Percentiles rank a stretch among this genome's conserved stretches.
Conservation (phyloP, 2,888 invertebrate species). For the Eumerus sabulonum region DNA sequence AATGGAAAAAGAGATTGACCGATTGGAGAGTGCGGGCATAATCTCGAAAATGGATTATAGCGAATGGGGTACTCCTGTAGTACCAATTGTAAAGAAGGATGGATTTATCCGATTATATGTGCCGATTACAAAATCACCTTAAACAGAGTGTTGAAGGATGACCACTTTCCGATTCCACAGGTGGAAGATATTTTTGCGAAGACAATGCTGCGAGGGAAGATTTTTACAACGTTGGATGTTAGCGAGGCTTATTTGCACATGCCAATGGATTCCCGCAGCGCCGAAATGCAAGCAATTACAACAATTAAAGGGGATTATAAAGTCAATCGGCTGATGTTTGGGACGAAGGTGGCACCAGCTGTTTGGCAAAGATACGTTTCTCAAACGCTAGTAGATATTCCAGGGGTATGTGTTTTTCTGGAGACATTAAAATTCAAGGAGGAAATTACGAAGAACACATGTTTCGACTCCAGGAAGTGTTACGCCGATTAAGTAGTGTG, state of each 20-base stretch:
- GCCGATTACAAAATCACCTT: slow-evolving; percentile 34
- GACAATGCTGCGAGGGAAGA: slow-evolving; percentile 27
- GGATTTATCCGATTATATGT: slow-evolving; percentile 36
- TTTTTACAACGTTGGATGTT: slow-evolving; percentile 34
- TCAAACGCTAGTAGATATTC: slow-evolving; percentile 9
- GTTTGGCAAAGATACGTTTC: slow-evolving; percentile 38
- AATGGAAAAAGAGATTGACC: slow-evolving; percentile 36
- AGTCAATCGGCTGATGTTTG: slow-evolving; percentile 30
- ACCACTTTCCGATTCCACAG: slow-evolving; percentile 18
- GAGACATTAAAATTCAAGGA: slow-evolving; percentile 33
- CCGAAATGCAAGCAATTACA: slow-evolving; percentile 27
- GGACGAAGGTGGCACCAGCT: slow-evolving; percentile 34
- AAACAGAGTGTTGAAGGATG: slow-evolving; percentile 29
- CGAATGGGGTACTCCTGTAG: slow-evolving; percentile 43
- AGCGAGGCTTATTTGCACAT: slow-evolving; percentile 36
- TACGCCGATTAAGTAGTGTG: neutral
- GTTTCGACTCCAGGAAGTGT: slow-evolving; percentile 17
- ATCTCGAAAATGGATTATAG: slow-evolving; percentile 29
- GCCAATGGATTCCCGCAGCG: slow-evolving; percentile 24
- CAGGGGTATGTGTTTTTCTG: slow-evolving; percentile 28
- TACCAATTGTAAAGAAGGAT: slow-evolving; percentile 34
- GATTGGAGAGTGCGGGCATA: slow-evolving; percentile 24
- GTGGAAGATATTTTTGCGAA: slow-evolving; percentile 35
- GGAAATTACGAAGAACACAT: slow-evolving; percentile 10
- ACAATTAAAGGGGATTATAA: slow-evolving; percentile 27